Evolutionary conservation across 30 jellyfish, hydroid and myxozoan genomes (phyloP), one percentile per base, ranked within the genome.

Genomic region (Pelagia noctiluca): DNA sequence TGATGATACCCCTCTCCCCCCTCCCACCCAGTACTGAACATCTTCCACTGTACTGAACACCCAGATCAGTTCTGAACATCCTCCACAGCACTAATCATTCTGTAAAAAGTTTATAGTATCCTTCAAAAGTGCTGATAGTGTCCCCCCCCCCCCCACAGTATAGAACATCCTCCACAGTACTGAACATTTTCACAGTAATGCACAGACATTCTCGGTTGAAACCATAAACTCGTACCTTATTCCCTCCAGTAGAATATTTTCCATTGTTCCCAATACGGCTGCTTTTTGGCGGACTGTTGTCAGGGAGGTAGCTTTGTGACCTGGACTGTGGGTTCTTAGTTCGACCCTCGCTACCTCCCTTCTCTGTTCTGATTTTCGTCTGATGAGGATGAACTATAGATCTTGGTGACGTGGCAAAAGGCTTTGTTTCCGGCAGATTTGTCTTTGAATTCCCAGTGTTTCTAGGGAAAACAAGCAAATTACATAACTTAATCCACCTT

Each of bases 291-390:
- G 2, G 2, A 22, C 33, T 67, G 12, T 68, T 76, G 22, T 50
- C 72, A 1, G 84, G 49, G 21, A 67, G 29, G 19, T 80, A 28
- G 11, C 75, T 24, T 26, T 81, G 91, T 2, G 91, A 81, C 78
- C 91, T 66, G 35, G 91, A 81, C 38, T 81, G 91, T 13, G 91
- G 77, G 38, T 81, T 81, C 42, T 22, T 50, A 2, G 84, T 65
- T 32, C 80, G 67, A 28, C 75, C 91, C 60, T 81, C 91, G 36
- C 57, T 81, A 26, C 84, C 81, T 10, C 36, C 71, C 3, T n/a
- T 28, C 26, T 47, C 91, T 16, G 60, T 72, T 66, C 91, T 49
- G 62, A 33, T 71, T 13, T 31, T 81, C 49, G 91, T 1, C 36
- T 81, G 80, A 31, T 46, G 53, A 1, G 91, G 91, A 26, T 81